Conservation (phyloP, 2,113 vertebrate genomes). For the Equus quagga region DNA sequence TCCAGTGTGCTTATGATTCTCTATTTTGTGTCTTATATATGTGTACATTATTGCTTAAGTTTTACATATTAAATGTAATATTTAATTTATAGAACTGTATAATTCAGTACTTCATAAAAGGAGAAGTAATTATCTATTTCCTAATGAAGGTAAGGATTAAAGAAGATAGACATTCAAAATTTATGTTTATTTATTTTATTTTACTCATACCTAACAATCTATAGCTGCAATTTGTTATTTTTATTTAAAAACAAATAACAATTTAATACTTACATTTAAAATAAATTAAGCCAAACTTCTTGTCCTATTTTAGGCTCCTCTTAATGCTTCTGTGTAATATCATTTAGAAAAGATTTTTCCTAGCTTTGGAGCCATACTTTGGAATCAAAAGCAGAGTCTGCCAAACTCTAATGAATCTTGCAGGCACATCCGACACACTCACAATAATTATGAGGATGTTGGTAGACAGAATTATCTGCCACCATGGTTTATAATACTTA, state of each 20-base stretch:
- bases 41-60: background rate
- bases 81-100: background rate
- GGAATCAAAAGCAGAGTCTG: background rate
- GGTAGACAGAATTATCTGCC: background rate
- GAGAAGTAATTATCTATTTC: background rate
- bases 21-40: background rate
- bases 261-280: background rate
- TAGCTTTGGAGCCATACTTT: background rate
- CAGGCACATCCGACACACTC: background rate
- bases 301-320: background rate
- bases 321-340: background rate
- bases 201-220: background rate
- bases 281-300: background rate
- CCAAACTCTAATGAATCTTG: background rate
- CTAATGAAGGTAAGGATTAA: background rate
- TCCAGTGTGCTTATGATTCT: background rate
- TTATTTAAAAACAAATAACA: background rate
- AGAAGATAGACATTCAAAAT: background rate
- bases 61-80: conserved; percentile 18
- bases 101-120: background rate
- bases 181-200: background rate
- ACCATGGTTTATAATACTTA: background rate
- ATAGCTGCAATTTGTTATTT: background rate
- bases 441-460: background rate
- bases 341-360: background rate